A percentile compares a stretch with the other conserved stretches of the same genome.
phyloP scores from a whole-genome alignment of 37 sponge, comb jelly and placozoan genomes.

The Aphrocallistes beatrix region DNA sequence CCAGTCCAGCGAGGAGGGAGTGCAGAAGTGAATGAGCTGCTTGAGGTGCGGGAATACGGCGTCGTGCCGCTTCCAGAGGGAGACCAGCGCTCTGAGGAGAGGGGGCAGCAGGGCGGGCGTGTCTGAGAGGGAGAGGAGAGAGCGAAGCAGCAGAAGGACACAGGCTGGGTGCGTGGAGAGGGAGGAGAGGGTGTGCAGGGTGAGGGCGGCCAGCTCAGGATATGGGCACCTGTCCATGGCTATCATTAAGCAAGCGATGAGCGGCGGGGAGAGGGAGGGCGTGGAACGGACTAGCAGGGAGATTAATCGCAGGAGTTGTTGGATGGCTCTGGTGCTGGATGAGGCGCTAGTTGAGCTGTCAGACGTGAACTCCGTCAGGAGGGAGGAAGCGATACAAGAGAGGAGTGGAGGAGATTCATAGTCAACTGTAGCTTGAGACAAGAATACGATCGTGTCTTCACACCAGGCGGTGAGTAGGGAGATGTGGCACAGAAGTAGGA shows the following conservation, averaged over 20 bases:
- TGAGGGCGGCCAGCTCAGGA: not conserved
- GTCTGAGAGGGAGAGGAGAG: not conserved
- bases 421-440: not conserved
- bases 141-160: not conserved
- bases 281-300: not conserved
- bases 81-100: not conserved
- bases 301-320: not conserved
- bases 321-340: not conserved
- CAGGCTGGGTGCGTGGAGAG: slow-evolving; percentile 16
- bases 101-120: not conserved
- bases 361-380: not conserved
- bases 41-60: not conserved
- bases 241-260: not conserved
- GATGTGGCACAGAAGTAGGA: not conserved
- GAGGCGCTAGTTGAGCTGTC: not conserved
- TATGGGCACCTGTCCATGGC: not conserved
- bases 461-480: not conserved
- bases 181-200: not conserved
- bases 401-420: not conserved
- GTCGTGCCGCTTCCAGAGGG: slow-evolving; percentile 9
- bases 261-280: not conserved
- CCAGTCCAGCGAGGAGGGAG: not conserved
- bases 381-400: not conserved
- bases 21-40: not conserved
- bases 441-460: not conserved